Base-by-base conservation (phyloP, 2,113 vertebrate species). In the Pterophyllum scalare region DNA sequence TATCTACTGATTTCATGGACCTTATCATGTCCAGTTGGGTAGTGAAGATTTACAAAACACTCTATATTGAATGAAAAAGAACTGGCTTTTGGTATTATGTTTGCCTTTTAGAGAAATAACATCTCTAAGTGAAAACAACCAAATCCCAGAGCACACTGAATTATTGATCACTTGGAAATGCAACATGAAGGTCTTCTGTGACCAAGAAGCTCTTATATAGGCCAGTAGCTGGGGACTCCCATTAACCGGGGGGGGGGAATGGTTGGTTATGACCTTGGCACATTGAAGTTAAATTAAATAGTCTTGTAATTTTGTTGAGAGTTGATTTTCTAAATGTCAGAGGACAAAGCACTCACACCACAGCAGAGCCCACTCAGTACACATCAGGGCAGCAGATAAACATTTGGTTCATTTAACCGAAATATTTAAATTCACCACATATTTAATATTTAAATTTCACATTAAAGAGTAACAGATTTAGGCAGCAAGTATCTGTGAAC, bases 111-210 rank as follows among this genome's bases (percentile, higher is more conserved):
- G 31, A 80, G 86, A 79, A 85, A 80, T 70, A 62, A 82, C 83
- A 79, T 83, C 59, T 77, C 74, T 88, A 82, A 87, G 83, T 89
- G 88, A 92, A 92, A 91, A 81, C 80, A 79, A 35, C 79, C 81
- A 82, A 93, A 90, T 90, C 84, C 91, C 89, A 76, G 52, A 79
- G 83, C 81, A 3, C 81, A 35, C 65, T 91, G 54, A 90, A 92
- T 91, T 87, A 93, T 92, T 92, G 87, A 92, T 93, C 52, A 26
- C n/a, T 74, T 62, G 49, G 43, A 92, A 93, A 89, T 74, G 81
- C 78, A 90, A 89, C 88, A 79, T 80, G 83, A 87, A 89, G 83
- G 77, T n/a, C 70, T 70, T 54, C 11, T 77, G 67, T 62, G 87
- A 74, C 81, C 79, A 84, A 77, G 58, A 62, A 31, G 70, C n/a